phyloP scores from a whole-genome alignment of 2,888 invertebrate genomes.

The Chelonus formosanus region DNA sequence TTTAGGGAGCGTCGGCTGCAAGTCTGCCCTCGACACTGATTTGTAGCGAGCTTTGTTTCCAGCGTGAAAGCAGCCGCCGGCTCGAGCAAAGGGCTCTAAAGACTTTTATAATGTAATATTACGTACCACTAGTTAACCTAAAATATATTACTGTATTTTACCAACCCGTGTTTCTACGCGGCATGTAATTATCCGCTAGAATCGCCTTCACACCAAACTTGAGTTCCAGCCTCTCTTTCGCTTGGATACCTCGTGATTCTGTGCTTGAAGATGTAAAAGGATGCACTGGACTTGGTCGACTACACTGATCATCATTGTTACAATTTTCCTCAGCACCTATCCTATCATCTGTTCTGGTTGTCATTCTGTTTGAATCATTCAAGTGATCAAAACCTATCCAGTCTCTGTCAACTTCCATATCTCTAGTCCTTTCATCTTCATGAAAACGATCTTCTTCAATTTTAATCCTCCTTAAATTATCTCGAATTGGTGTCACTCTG shows the following conservation, averaged over 20 bases:
- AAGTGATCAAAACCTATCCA: constrained; percentile 22
- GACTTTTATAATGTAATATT: not conserved
- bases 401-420: constrained; percentile 20
- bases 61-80: constrained; percentile 47
- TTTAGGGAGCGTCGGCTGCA: constrained; percentile 63
- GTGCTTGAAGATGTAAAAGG: constrained; percentile 49
- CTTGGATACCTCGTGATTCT: constrained; percentile 55
- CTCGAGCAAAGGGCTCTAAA: not conserved
- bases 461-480: not conserved
- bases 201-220: constrained; percentile 95
- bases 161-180: constrained; percentile 61
- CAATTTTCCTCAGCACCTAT: constrained; percentile 53
- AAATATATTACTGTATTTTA: constrained; percentile 2
- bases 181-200: constrained; percentile 73
- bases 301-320: constrained; percentile 57
- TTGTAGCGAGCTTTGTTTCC: constrained; percentile 65
- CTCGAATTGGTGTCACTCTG: constrained; percentile 5
- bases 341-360: constrained; percentile 20
- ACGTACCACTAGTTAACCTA: not conserved
- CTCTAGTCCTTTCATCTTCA: constrained; percentile 22
- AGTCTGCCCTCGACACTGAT: constrained; percentile 65
- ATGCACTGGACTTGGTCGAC: constrained; percentile 19
- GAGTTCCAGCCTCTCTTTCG: constrained; percentile 76
- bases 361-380: constrained; percentile 7
- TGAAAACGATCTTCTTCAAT: constrained; percentile 12